Evolutionary conservation across 2,113 vertebrate genomes (phyloP), one percentile per base, ranked within the genome.

Genomic region (Otus sunia): DNA sequence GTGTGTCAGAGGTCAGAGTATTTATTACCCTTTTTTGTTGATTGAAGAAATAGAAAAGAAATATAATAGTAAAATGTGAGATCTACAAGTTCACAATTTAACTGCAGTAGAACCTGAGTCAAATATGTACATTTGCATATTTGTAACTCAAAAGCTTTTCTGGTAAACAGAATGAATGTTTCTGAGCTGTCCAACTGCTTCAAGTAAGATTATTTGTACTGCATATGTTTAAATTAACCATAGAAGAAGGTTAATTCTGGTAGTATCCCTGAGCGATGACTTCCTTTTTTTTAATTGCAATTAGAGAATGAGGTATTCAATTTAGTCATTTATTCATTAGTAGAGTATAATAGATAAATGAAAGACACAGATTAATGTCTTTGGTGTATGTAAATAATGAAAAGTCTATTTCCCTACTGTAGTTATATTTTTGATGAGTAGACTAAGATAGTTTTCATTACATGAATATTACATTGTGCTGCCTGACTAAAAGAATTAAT

Each of bases 241-340:
- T 16, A 59, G 71, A 80, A 73, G 37, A 77, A 91, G 41, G 64
- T 92, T 94, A 72, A 81, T 86, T 84, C 63, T 47, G 23, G 20
- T 86, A 60, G 19, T 41, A 77, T n/a, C 19, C 14, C 25, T 86
- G 55, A 93, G 52, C 86, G 25, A 91, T 85, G 6, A 29, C 30
- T 90, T 88, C 37, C 29, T 37, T 63, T 72, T 62, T 66, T 88
- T 39, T 68, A 72, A 43, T 41, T 45, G 20, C 43, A 72, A 12
- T 92, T 94, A 81, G 27, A 76, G 67, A 81, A 84, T 30, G 12
- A 85, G 34, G 20, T 36, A 68, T 89, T 89, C 49, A 56, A 23
- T 92, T 77, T 75, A 87, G 56, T 94, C 0, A 7, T 91, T 93
- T 92, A 75, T 86, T 96, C 88, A 91, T 89, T 95, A 72, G 50